phyloP scores from a whole-genome alignment of 2,888 invertebrate species.

The Ornithoptera priamus region DNA sequence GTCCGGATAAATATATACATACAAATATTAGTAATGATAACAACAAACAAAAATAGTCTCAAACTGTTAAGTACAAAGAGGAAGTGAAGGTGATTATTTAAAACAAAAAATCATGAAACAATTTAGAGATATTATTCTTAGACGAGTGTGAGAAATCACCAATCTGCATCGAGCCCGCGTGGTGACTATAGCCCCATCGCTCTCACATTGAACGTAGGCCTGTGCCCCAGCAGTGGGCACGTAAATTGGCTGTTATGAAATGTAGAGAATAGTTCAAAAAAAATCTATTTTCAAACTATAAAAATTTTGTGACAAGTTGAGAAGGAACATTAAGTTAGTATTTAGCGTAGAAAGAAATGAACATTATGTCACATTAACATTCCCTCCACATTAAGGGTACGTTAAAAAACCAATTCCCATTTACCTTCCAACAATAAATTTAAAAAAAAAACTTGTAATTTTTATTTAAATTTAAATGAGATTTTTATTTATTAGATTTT shows the following conservation, averaged over 20 bases:
- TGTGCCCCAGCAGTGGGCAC: too few relatives aligned
- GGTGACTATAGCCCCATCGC: too few relatives aligned
- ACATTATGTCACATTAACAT: conserved; percentile 1
- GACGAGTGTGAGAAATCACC: too few relatives aligned
- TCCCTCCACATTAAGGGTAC: conserved; percentile 7
- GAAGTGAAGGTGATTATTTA: too few relatives aligned
- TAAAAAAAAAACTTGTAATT: not conserved
- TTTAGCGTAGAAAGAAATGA: conserved; percentile 5
- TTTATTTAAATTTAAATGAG: not conserved
- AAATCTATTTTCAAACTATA: not conserved
- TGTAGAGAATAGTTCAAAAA: not conserved
- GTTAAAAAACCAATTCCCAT: conserved; percentile 1
- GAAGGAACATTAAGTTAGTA: too few relatives aligned
- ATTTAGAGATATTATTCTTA: not conserved
- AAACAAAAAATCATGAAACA: not conserved
- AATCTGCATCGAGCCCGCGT: too few relatives aligned
- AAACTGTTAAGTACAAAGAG: too few relatives aligned
- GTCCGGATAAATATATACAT: conserved; percentile 19
- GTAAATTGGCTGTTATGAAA: too few relatives aligned
- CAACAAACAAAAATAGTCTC: too few relatives aligned
- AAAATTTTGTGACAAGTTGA: too few relatives aligned
- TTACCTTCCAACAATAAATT: not conserved
- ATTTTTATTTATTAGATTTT: not conserved
- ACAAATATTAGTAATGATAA: too few relatives aligned
- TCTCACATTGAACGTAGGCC: too few relatives aligned